Evolutionary conservation across 2,797 vertebrate species (phyloP).

Genomic region (Limosa lapponica): DNA sequence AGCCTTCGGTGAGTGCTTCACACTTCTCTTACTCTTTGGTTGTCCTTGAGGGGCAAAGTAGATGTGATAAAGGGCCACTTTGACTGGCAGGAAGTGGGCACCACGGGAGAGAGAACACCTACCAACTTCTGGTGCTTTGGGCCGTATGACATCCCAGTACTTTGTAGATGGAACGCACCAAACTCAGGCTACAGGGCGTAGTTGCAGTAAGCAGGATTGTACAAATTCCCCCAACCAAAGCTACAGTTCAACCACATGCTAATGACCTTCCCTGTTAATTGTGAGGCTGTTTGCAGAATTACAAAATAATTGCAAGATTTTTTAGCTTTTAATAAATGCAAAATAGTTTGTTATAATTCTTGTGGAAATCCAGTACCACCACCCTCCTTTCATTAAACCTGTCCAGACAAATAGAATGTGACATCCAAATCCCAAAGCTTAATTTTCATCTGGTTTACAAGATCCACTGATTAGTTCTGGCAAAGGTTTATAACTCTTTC

Average conservation of each 20-base stretch:
- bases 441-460: background rate
- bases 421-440: background rate
- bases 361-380: background rate
- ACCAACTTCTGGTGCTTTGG: background rate
- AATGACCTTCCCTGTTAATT: background rate
- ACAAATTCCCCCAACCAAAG: background rate
- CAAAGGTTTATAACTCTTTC: background rate
- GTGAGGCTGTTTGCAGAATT: background rate
- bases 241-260: background rate
- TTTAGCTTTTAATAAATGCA: background rate
- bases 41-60: background rate
- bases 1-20: background rate
- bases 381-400: background rate
- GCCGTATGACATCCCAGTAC: rapidly evolving
- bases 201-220: background rate
- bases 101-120: background rate
- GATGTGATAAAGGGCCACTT: background rate
- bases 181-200: background rate
- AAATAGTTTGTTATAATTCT: background rate
- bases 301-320: background rate
- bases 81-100: background rate
- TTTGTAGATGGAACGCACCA: background rate
- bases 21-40: background rate
- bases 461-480: background rate
- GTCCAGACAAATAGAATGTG: background rate